A percentile compares a stretch with the other conserved stretches of the same genome.
Conservation (phyloP, 2,888 invertebrate genomes). For the Escarpia spicata region DNA sequence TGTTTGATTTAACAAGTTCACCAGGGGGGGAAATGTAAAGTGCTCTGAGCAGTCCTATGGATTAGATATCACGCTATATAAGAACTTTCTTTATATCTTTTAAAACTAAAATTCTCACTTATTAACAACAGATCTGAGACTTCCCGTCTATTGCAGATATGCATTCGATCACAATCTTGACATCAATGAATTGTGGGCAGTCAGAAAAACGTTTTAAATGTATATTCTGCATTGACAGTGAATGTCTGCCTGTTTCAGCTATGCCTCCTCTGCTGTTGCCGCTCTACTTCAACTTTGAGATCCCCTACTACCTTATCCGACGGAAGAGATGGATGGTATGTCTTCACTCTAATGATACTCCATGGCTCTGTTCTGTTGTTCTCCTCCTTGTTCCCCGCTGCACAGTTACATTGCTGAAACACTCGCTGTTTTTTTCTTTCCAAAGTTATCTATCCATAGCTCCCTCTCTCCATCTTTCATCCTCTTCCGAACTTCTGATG, state of each 20-base stretch:
- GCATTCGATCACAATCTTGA: no score
- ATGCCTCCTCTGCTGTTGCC: constrained; percentile 60
- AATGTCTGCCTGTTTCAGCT: constrained; percentile 48
- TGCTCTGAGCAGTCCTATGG: background rate
- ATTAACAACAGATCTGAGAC: background rate
- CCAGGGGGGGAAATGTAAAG: background rate
- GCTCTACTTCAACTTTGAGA: constrained; percentile 60
- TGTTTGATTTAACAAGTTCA: no score
- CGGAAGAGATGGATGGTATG: constrained; percentile 43
- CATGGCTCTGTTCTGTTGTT: no score
- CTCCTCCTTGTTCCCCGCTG: no score
- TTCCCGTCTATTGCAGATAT: background rate
- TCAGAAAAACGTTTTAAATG: background rate
- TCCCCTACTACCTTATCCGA: constrained; percentile 56
- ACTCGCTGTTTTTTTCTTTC: no score
- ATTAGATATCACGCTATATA: background rate
- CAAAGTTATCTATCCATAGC: no score
- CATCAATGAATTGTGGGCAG: background rate
- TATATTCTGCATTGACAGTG: background rate
- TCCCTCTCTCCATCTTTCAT: no score
- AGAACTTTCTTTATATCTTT: background rate
- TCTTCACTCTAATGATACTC: background rate
- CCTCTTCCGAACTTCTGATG: no score
- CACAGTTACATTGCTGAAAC: no score
- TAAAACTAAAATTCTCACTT: background rate